Base-by-base conservation (phyloP, 2,797 vertebrate species). In the Fistularia tabacaria region DNA sequence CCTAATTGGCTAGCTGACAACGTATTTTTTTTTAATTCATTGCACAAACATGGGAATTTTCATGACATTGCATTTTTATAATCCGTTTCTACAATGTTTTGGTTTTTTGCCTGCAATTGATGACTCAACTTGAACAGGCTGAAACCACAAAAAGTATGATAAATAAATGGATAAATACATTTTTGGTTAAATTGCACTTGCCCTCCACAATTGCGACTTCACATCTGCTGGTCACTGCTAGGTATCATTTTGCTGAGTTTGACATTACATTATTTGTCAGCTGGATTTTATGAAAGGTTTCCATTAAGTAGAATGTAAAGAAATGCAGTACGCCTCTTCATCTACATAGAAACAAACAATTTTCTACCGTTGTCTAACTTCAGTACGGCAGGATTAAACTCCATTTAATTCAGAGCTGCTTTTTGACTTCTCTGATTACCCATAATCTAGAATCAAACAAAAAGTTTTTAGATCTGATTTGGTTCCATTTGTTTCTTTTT, bases 1-100 rank as follows among this genome's bases (percentile, higher is more conserved):
- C 48, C 45, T 83, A 83, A 81, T 84, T 80, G 73, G 64, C 68
- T 69, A 65, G 62, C 79, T 73, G 72, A 69, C 71, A 73, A 51
- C 68, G 66, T 79, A 64, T 78, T 79, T 25, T 25, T 25, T 79
- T 72, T 66, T 81, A 82, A 84, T 82, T 72, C 71, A 85, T 86
- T 73, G 70, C 52, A 55, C 46, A 64, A 69, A 58, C 51, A 46
- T 39, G 51, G 55, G 42, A 66, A 73, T 59, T 71, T 51, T 78
- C 64, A 70, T 68, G 71, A 83, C 66, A 56, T 57, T 66, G 73
- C 75, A 69, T 74, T 79, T 84, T 74, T 13, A 41, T 61, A 9
- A 53, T 63, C 69, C 72, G 82, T 77, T 85, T 85, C 74, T 74
- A 74, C 49, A 51, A 51, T 25, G 25, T 25, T 25, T 25, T 25